phyloP scores from a whole-genome alignment of 2,797 vertebrate species.

The Rhincodon typus region DNA sequence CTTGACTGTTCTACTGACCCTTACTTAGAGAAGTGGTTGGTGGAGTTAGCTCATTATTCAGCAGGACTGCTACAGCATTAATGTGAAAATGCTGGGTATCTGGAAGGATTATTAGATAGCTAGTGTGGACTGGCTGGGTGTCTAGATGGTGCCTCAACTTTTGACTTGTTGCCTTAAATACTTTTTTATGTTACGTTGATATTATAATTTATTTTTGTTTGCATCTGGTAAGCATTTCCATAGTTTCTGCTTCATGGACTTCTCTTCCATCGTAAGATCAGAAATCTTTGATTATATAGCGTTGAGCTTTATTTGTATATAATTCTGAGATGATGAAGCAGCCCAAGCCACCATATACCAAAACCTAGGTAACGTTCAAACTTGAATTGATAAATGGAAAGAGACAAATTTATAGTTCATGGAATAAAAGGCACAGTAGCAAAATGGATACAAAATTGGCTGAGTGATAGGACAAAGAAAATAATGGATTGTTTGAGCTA shows the following conservation, averaged over 20 bases:
- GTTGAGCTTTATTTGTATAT: not conserved
- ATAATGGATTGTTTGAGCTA: too few species aligned
- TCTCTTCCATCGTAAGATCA: not conserved
- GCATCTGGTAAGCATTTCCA: not conserved
- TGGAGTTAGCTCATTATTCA: not conserved
- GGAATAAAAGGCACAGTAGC: too few species aligned
- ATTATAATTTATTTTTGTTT: not conserved
- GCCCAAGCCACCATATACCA: not conserved
- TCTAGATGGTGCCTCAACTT: not conserved
- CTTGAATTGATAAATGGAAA: not conserved
- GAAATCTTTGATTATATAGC: not conserved
- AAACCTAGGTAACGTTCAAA: not conserved
- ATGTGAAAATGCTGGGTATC: too few species aligned
- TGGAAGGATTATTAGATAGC: not conserved
- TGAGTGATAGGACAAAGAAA: too few species aligned
- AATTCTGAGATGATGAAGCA: not conserved
- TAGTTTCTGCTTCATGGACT: not conserved
- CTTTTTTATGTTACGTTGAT: not conserved
- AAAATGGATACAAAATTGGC: too few species aligned
- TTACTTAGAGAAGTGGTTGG: not conserved
- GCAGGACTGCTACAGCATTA: not conserved
- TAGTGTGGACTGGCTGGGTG: not conserved
- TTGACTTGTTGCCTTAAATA: not conserved
- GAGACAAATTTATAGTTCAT: not conserved
- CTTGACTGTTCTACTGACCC: not conserved